A percentile compares a stretch with the other conserved stretches of the same genome.
Evolutionary conservation across 2,797 vertebrate genomes (phyloP).

Genomic region (Remorina albescens): DNA sequence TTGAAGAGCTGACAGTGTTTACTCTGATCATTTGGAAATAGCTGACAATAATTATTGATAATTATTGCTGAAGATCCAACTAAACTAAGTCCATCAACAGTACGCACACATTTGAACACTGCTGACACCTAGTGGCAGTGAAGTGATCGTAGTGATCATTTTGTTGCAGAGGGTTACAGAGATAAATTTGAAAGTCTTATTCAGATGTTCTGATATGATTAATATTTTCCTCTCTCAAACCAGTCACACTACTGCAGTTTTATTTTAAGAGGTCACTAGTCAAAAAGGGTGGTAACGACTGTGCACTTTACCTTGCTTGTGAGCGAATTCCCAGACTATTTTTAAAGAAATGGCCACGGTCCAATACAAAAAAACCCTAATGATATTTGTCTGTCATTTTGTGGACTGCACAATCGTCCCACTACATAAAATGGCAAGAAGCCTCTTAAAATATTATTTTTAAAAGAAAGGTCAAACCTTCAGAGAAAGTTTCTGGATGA

Average conservation of each 20-base stretch:
- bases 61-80: too few relatives aligned
- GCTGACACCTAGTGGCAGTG: constrained; percentile 70
- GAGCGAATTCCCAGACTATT: not conserved
- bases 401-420: not conserved
- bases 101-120: constrained; percentile 7
- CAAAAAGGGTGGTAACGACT: not conserved
- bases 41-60: too few relatives aligned
- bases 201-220: not conserved
- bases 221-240: not conserved
- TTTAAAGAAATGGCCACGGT: not conserved
- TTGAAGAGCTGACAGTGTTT: not conserved
- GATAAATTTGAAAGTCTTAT: not conserved
- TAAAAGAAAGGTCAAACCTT: not conserved
- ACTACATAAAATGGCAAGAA: not conserved
- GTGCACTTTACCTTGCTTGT: not conserved
- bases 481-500: not conserved
- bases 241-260: not conserved
- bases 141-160: not conserved
- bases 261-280: not conserved
- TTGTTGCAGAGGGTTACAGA: not conserved
- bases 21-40: too few relatives aligned
- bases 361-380: not conserved
- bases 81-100: not conserved
- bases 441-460: not conserved
- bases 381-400: not conserved